Percentiles rank a stretch among this genome's conserved stretches.
phyloP scores from a whole-genome alignment of 2,113 vertebrate genomes.

The Myodes glareolus region DNA sequence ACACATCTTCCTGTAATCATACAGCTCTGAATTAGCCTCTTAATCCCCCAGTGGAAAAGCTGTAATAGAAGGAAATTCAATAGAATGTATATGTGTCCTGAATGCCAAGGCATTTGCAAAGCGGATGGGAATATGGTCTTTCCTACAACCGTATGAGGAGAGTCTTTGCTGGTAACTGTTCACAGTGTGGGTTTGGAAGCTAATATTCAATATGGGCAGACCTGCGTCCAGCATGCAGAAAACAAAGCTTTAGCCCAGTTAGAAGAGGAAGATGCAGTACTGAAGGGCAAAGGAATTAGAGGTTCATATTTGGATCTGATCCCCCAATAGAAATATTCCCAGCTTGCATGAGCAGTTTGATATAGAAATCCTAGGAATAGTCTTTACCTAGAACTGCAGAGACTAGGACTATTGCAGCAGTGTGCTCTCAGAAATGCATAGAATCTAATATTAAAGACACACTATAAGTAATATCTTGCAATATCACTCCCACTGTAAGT shows the following conservation, averaged over 20 bases:
- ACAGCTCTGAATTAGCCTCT: slow-evolving; percentile 62
- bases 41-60: slow-evolving; percentile 56
- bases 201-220: slow-evolving; percentile 18
- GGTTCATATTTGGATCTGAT: slow-evolving; percentile 20
- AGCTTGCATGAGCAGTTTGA: neutral
- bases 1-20: slow-evolving; percentile 61
- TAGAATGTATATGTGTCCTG: slow-evolving; percentile 55
- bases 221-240: neutral
- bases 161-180: neutral
- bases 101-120: slow-evolving; percentile 61
- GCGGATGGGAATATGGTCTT: neutral
- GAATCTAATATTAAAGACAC: neutral
- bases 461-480: neutral
- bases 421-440: neutral
- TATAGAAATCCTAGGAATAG: neutral
- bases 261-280: neutral
- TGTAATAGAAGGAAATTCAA: slow-evolving; percentile 60
- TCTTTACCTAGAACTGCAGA: slow-evolving; percentile 1
- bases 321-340: neutral
- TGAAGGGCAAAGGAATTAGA: slow-evolving; percentile 7
- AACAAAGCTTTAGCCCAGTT: neutral
- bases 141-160: neutral
- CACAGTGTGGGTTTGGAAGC: neutral
- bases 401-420: neutral
- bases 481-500: slow-evolving; percentile 14